A percentile compares a stretch with the other conserved stretches of the same genome.
These are phyloP conservation scores for Tachina lurida DNA, from an alignment of 2,888 invertebrate genomes.

Conservation along the genomic window DNA sequence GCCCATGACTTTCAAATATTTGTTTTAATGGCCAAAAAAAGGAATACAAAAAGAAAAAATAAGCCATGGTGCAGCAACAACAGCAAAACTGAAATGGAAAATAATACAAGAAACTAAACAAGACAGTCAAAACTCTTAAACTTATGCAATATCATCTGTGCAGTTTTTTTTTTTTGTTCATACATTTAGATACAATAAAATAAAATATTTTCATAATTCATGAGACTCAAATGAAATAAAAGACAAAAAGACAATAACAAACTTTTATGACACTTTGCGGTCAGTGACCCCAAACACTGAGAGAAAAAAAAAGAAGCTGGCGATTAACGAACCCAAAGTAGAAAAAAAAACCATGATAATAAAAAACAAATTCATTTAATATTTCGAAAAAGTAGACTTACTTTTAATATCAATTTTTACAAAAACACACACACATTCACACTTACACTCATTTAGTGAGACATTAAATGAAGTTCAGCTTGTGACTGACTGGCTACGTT, in stretches of 20 bases:
- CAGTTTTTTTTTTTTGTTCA: constrained; percentile 17
- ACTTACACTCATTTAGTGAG: constrained; percentile 2
- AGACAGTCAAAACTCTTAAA: constrained; percentile 30
- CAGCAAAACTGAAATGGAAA: constrained; percentile 12
- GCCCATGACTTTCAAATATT: constrained; percentile 62
- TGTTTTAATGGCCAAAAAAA: constrained; percentile 52
- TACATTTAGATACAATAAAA: constrained; percentile 5
- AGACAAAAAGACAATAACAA: constrained; percentile 50
- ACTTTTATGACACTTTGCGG: constrained; percentile 69
- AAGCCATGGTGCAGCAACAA: not conserved
- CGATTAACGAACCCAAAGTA: constrained; percentile 69
- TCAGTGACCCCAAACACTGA: constrained; percentile 64
- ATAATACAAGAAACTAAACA: constrained; percentile 27
- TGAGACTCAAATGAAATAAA: constrained; percentile 29
- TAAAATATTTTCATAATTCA: constrained; percentile 64
- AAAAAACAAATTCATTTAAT: constrained; percentile 13
- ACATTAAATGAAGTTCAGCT: constrained; percentile 9
- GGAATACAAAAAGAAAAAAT: constrained; percentile 2
- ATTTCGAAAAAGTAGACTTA: constrained; percentile 26
- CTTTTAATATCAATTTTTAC: constrained; percentile 18
- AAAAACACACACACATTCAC: constrained; percentile 13
- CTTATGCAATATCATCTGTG: constrained; percentile 52
- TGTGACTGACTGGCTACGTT: not conserved
- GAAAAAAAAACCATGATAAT: constrained; percentile 27
- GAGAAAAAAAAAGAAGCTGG: constrained; percentile 20